A percentile compares a stretch with the other conserved stretches of the same genome.
phyloP scores from a whole-genome alignment of 2,113 vertebrate genomes.

The Notarius quadriscutis region DNA sequence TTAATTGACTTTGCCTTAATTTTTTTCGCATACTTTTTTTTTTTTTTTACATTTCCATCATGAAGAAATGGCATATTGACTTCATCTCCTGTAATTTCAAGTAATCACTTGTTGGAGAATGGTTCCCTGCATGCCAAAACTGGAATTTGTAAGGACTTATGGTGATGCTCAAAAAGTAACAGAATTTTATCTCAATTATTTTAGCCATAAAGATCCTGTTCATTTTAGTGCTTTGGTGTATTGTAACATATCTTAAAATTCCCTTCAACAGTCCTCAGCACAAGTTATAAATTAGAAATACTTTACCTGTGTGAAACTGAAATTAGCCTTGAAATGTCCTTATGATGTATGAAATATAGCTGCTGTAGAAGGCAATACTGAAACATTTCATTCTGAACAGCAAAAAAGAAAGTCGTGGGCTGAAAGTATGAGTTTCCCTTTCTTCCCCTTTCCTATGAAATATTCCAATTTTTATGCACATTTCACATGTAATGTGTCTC shows the following conservation, averaged over 20 bases:
- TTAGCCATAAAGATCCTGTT: background rate
- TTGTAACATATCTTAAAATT: background rate
- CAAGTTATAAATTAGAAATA: background rate
- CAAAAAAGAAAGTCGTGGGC: background rate
- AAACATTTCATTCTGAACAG: background rate
- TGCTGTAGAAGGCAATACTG: background rate
- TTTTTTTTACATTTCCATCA: background rate
- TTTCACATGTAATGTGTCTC: conserved; percentile 63
- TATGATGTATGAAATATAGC: background rate
- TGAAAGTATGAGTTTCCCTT: background rate
- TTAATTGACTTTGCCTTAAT: background rate
- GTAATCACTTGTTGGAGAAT: background rate
- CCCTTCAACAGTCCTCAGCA: background rate
- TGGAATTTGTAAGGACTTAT: background rate
- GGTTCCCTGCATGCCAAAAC: background rate
- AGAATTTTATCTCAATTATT: background rate
- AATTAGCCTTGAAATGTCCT: background rate
- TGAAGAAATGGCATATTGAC: background rate
- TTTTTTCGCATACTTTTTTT: background rate
- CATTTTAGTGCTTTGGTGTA: background rate
- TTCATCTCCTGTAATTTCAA: background rate
- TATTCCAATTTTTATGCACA: conserved; percentile 33
- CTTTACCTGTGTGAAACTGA: background rate
- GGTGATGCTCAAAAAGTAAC: background rate
- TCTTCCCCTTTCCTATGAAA: conserved; percentile 32